Evolutionary conservation across 2,888 invertebrate species (phyloP).

Genomic region (Agonopterix arenella): DNA sequence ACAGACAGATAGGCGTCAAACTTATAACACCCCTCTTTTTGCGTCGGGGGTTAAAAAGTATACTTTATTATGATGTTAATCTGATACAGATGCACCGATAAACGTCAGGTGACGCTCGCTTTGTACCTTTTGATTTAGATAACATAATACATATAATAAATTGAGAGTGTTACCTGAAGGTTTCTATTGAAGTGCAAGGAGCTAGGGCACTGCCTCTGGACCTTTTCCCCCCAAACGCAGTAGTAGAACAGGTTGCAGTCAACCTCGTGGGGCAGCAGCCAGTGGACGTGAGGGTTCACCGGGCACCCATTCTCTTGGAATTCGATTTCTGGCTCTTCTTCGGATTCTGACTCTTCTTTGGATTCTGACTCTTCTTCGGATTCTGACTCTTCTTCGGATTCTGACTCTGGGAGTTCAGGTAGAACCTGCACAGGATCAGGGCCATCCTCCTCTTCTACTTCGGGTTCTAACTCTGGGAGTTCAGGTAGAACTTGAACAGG

Average conservation of each 20-base stretch:
- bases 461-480: conserved; percentile 2
- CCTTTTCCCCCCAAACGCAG: conserved; percentile 49
- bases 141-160: too few relatives aligned
- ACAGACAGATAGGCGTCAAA: too few relatives aligned
- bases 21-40: too few relatives aligned
- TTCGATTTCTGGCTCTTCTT: conserved; percentile 9
- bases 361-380: too few relatives aligned
- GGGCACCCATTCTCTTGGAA: conserved; percentile 56
- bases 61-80: too few relatives aligned
- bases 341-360: background rate
- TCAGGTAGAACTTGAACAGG: conserved; percentile 1
- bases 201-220: conserved; percentile 29
- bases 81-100: too few relatives aligned
- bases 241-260: conserved; percentile 50
- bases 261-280: conserved; percentile 45
- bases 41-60: too few relatives aligned
- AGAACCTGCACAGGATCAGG: conserved; percentile 8
- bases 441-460: background rate
- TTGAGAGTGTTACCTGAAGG: conserved; percentile 31
- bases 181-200: conserved; percentile 42
- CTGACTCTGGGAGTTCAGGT: background rate
- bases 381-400: conserved; percentile 22
- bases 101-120: too few relatives aligned
- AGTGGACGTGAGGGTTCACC: conserved; percentile 40
- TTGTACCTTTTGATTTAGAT: too few relatives aligned